phyloP scores from a whole-genome alignment of 2,113 vertebrate species.

The Oxyruncus cristatus region DNA sequence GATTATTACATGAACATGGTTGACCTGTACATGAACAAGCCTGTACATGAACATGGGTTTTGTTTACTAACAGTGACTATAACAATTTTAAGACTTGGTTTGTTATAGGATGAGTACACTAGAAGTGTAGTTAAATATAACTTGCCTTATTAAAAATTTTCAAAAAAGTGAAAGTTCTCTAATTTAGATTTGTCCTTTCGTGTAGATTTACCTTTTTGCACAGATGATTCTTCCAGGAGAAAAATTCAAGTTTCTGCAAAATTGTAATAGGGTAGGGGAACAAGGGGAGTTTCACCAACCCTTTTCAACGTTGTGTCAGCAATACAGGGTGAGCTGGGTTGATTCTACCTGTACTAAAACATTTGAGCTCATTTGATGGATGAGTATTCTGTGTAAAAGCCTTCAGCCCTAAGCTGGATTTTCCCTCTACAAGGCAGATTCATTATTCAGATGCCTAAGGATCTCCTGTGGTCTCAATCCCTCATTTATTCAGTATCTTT shows the following conservation, averaged over 20 bases:
- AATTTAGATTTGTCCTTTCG: background rate
- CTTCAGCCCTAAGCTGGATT: background rate
- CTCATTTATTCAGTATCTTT: background rate
- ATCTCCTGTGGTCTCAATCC: background rate
- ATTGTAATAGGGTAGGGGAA: background rate
- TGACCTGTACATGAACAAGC: background rate
- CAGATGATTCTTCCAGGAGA: background rate
- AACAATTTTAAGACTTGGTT: background rate
- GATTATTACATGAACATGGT: background rate
- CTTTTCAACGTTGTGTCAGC: background rate
- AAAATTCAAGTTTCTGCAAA: background rate
- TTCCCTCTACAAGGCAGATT: background rate
- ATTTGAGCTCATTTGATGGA: background rate
- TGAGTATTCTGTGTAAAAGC: background rate
- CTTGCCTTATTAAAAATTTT: background rate
- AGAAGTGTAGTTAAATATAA: background rate
- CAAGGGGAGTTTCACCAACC: background rate
- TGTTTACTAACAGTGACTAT: background rate
- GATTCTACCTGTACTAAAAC: background rate
- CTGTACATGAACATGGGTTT: no score
- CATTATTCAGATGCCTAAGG: background rate
- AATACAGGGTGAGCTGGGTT: background rate
- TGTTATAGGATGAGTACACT: background rate
- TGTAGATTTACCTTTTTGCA: background rate
- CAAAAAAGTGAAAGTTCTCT: background rate